Evolutionary conservation across 2,888 invertebrate genomes (phyloP).

Genomic region (Sipha maydis): DNA sequence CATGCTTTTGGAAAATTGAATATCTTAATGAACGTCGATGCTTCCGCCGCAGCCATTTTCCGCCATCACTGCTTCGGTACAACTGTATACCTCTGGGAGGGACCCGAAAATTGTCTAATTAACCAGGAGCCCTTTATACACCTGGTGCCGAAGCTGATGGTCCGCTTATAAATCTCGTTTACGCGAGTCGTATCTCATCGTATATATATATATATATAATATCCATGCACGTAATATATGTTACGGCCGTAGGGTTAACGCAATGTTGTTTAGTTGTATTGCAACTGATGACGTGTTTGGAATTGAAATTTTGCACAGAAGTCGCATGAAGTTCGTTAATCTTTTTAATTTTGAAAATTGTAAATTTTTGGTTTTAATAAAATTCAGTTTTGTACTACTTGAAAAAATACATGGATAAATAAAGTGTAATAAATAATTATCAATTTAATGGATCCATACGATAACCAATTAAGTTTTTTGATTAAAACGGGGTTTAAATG

Average conservation of each 20-base stretch:
- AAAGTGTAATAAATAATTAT: too few relatives aligned
- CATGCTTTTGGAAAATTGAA: constrained; percentile 40
- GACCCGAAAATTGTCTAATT: constrained; percentile 45
- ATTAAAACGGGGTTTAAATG: too few relatives aligned
- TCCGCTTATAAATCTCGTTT: constrained; percentile 31
- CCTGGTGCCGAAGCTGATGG: constrained; percentile 48
- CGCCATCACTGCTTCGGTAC: neutral
- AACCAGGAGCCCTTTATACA: constrained; percentile 38
- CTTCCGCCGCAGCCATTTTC: neutral
- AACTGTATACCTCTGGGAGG: constrained; percentile 1
- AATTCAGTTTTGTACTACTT: too few relatives aligned
- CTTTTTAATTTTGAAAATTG: too few relatives aligned
- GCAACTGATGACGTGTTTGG: too few relatives aligned
- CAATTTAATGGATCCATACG: too few relatives aligned
- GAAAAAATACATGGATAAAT: too few relatives aligned
- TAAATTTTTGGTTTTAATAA: too few relatives aligned
- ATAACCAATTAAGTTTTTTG: too few relatives aligned
- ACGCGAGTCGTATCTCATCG: neutral
- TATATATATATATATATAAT: neutral
- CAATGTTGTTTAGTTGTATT: too few relatives aligned
- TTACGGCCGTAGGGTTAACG: neutral
- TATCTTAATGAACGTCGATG: constrained; percentile 40
- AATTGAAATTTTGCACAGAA: too few relatives aligned
- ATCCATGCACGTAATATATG: neutral
- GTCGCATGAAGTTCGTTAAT: too few relatives aligned